Evolutionary conservation across 2,888 invertebrate genomes (phyloP), one percentile per base, ranked within the genome.

Genomic region (Spodoptera picta): DNA sequence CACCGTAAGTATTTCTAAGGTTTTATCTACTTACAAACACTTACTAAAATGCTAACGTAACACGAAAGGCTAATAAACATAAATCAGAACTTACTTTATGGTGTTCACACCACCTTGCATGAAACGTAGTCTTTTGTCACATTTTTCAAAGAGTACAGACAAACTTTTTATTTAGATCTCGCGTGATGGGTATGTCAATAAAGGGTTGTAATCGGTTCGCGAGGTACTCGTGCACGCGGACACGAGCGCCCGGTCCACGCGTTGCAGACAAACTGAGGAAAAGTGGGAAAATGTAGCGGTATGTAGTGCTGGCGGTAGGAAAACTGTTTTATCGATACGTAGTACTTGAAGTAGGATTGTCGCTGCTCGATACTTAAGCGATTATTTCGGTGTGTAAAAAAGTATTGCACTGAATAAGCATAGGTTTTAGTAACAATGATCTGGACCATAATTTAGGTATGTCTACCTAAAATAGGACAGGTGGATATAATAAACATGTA

Each of bases 211-310:
- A 63, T 51, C 43, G 36, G 46, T 52, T 45, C 66, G 66, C 61
- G 70, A 42, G 31, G n/a, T 50, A 9, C 14, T 19, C 45, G 36
- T 49, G 43, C 24, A 57, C 12, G 45, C 12, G 45, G 42, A 65
- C 60, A 79, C 87, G 73, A 73, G 77, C 82, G 63, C 48, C 36
- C 75, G 54, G 60, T 60, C 63, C 79, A 69, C 79, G 74, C 74
- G 86, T 74, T 81, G 82, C 74, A 87, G 84, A 84, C 86, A 75
- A 76, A 92, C 92, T 92, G 87, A 77, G 80, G 86, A 77, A 86
- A 87, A 87, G 81, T 86, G 84, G 83, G 87, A 90, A 91, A 90
- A 87, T 88, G 80, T 86, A 88, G 86, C 85, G 73, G 79, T 84
- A 73, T 73, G 60, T 86, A 91, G 89, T 79, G 90, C 51, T 80